Conservation (phyloP, 2,888 invertebrate species). For the Andrena fulva region DNA sequence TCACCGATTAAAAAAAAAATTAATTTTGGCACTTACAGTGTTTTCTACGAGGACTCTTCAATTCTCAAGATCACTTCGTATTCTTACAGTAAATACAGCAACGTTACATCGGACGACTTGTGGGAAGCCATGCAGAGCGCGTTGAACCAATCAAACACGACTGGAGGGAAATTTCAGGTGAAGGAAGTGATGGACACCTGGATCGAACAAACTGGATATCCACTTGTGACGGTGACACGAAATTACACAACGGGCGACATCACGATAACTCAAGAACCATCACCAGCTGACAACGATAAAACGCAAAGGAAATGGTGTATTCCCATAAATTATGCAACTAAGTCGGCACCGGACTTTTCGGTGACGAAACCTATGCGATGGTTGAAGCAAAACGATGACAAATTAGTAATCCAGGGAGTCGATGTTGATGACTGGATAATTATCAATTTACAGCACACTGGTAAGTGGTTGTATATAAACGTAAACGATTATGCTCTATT, state of each 20-base stretch:
- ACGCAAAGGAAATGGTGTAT: constrained; percentile 70
- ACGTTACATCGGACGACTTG: constrained; percentile 86
- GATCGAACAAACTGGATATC: constrained; percentile 89
- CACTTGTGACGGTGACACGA: constrained; percentile 87
- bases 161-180: constrained; percentile 80
- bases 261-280: constrained; percentile 84
- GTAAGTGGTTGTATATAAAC: constrained; percentile 78
- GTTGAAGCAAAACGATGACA: constrained; percentile 45
- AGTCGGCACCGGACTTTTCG: constrained; percentile 49
- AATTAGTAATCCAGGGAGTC: constrained; percentile 49
- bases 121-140: constrained; percentile 77
- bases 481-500: too few relatives aligned
- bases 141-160: constrained; percentile 28
- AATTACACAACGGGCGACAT: constrained; percentile 85
- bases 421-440: constrained; percentile 86
- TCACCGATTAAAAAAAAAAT: too few relatives aligned
- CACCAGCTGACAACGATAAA: background rate
- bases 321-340: constrained; percentile 74
- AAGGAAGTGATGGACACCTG: constrained; percentile 85
- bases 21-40: too few relatives aligned
- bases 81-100: constrained; percentile 68
- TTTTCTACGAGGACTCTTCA: background rate
- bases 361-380: constrained; percentile 56
- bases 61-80: background rate
- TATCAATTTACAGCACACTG: constrained; percentile 88